phyloP scores from a whole-genome alignment of 2,888 invertebrate species.

The Schrankia costaestrigalis region DNA sequence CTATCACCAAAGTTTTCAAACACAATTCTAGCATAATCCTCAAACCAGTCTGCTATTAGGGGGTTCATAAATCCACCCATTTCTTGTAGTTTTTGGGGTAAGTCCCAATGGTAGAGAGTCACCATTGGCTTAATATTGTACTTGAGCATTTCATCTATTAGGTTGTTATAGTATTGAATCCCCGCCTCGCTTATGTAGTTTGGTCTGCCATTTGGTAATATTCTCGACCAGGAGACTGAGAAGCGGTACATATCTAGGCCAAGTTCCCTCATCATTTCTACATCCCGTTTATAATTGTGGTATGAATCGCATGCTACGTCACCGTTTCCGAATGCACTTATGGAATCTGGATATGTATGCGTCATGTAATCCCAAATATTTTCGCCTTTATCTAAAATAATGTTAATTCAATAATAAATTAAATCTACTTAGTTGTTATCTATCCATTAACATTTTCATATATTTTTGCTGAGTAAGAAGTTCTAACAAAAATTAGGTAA shows the following conservation, averaged over 20 bases:
- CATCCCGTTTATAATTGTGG: constrained; percentile 79
- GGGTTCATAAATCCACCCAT: constrained; percentile 74
- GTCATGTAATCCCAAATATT: constrained; percentile 50
- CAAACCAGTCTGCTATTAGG: constrained; percentile 62
- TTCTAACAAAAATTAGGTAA: too few species aligned
- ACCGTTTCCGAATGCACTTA: constrained; percentile 62
- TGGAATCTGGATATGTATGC: constrained; percentile 39
- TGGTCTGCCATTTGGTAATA: constrained; percentile 78
- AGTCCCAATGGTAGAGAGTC: constrained; percentile 77
- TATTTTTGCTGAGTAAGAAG: too few species aligned
- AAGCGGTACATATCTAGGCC: constrained; percentile 75
- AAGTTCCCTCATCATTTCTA: constrained; percentile 62
- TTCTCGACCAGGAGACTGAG: constrained; percentile 82
- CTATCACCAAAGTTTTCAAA: constrained; percentile 69
- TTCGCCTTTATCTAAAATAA: constrained; percentile 41
- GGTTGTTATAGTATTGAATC: constrained; percentile 82
- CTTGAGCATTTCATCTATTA: constrained; percentile 81
- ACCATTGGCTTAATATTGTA: constrained; percentile 82
- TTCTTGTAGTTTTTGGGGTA: constrained; percentile 74
- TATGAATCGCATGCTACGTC: constrained; percentile 82
- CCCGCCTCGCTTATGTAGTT: constrained; percentile 78
- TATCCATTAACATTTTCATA: too few species aligned
- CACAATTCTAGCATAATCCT: constrained; percentile 62
- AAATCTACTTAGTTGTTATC: too few species aligned
- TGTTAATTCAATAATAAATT: neutral